These are phyloP conservation scores for Pentamera pediparva DNA, from an alignment of 53 echinoderm and acorn worm species.

Conservation along the genomic window DNA sequence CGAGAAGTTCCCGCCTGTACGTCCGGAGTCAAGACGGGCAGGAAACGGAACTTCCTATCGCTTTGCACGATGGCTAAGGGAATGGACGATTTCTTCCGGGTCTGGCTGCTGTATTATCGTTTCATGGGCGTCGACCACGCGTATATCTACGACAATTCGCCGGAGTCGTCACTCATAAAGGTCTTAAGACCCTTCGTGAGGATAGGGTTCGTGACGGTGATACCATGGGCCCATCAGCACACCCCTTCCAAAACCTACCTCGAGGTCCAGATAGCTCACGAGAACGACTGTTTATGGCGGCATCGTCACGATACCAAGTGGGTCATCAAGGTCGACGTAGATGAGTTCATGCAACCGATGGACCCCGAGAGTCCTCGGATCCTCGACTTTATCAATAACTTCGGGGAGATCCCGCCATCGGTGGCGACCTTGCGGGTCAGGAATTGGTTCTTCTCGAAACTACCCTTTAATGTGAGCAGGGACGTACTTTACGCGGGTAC, in stretches of 20 bases:
- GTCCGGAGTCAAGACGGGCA: slow-evolving; percentile 9
- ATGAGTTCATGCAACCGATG: slow-evolving; percentile 92
- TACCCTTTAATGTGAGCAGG: slow-evolving; percentile 35
- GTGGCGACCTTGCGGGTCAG: slow-evolving; percentile 64
- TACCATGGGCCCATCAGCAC: slow-evolving; percentile 80
- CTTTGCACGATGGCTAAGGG: slow-evolving; percentile 89
- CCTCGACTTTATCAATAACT: slow-evolving; percentile 55
- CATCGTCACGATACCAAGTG: slow-evolving; percentile 73
- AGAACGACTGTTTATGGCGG: slow-evolving; percentile 91
- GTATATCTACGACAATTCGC: slow-evolving; percentile 84
- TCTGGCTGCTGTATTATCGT: slow-evolving; percentile 74
- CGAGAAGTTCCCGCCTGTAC: slow-evolving; percentile 55
- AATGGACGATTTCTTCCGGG: slow-evolving; percentile 65
- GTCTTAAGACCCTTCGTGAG: slow-evolving; percentile 44
- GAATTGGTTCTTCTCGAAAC: slow-evolving; percentile 91
- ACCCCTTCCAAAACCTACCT: slow-evolving; percentile 80
- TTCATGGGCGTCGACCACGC: slow-evolving; percentile 84
- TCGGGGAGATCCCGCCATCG: slow-evolving; percentile 33
- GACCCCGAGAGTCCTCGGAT: slow-evolving; percentile 51
- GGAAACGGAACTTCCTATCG: slow-evolving; percentile 40
- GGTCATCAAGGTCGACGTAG: slow-evolving; percentile 86
- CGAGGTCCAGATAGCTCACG: slow-evolving; percentile 88
- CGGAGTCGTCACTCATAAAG: slow-evolving; percentile 40
- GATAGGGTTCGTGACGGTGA: slow-evolving; percentile 67
- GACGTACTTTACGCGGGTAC: slow-evolving; percentile 33